Evolutionary conservation across 1,140 invertebrate species (phyloP).

Genomic region (Drosophila melanica): DNA sequence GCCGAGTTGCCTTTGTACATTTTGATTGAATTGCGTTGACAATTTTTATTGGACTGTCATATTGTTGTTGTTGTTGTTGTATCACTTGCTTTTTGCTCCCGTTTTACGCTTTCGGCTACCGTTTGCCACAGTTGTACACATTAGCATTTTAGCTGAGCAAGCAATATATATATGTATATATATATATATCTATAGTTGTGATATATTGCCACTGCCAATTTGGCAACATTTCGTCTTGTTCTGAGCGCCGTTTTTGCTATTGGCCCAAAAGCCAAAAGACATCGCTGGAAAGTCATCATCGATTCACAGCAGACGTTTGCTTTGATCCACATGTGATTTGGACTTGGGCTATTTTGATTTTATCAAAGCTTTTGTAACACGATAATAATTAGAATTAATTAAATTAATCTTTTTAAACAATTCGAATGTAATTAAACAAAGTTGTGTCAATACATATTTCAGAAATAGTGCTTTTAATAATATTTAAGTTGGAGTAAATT

Average conservation of each 20-base stretch:
- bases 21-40: slow-evolving; percentile 45
- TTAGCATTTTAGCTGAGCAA: slow-evolving; percentile 26
- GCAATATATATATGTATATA: background rate
- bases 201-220: slow-evolving; percentile 46
- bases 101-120: slow-evolving; percentile 40
- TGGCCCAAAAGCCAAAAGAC: background rate
- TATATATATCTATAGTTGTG: slow-evolving; percentile 10
- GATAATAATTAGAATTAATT: no score
- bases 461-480: no score
- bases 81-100: slow-evolving; percentile 27
- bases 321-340: background rate
- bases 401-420: no score
- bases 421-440: no score
- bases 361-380: background rate
- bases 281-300: slow-evolving; percentile 16
- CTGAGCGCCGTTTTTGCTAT: slow-evolving; percentile 1
- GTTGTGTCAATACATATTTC: no score
- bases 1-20: slow-evolving; percentile 26
- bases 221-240: slow-evolving; percentile 24
- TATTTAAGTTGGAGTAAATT: no score
- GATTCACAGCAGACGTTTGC: slow-evolving; percentile 17
- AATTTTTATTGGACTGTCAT: slow-evolving; percentile 25
- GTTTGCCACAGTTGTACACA: slow-evolving; percentile 35
- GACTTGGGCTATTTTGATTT: background rate
- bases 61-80: background rate